Evolutionary conservation across 2,888 invertebrate genomes (phyloP).

Genomic region (Xestoiulus laeticollis): DNA sequence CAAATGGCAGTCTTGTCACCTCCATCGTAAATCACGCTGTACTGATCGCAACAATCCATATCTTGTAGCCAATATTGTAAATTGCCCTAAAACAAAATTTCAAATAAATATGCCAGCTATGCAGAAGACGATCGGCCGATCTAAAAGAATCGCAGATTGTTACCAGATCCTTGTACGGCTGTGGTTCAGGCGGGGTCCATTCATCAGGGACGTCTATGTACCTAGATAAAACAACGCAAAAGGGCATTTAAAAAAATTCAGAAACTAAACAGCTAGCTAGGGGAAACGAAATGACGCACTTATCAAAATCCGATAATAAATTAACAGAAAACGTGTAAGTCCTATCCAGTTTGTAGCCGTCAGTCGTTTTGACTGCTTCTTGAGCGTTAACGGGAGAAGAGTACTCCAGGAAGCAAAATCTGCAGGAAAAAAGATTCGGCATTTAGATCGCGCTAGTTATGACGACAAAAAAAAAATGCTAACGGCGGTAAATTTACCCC

Average conservation of each 20-base stretch:
- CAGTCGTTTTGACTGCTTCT: slow-evolving; percentile 86
- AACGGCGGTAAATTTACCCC: slow-evolving; percentile 68
- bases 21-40: slow-evolving; percentile 85
- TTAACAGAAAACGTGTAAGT: slow-evolving; percentile 93
- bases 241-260: not conserved
- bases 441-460: not conserved
- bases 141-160: slow-evolving; percentile 56
- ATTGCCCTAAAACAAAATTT: slow-evolving; percentile 74
- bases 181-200: slow-evolving; percentile 90
- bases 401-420: slow-evolving; percentile 92
- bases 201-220: slow-evolving; percentile 89
- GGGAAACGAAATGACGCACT: slow-evolving; percentile 71
- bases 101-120: slow-evolving; percentile 55
- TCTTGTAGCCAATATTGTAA: slow-evolving; percentile 91
- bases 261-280: not conserved
- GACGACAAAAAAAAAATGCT: not conserved
- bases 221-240: slow-evolving; percentile 63
- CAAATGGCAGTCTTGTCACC: slow-evolving; percentile 84
- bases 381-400: slow-evolving; percentile 82
- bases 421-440: slow-evolving; percentile 58
- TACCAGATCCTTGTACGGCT: slow-evolving; percentile 83
- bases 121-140: not conserved
- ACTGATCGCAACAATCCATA: slow-evolving; percentile 96
- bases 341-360: slow-evolving; percentile 95
- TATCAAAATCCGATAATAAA: slow-evolving; percentile 93